A percentile compares a stretch with the other conserved stretches of the same genome.
phyloP scores from a whole-genome alignment of 2,113 vertebrate genomes.

The Syngnathus typhle region DNA sequence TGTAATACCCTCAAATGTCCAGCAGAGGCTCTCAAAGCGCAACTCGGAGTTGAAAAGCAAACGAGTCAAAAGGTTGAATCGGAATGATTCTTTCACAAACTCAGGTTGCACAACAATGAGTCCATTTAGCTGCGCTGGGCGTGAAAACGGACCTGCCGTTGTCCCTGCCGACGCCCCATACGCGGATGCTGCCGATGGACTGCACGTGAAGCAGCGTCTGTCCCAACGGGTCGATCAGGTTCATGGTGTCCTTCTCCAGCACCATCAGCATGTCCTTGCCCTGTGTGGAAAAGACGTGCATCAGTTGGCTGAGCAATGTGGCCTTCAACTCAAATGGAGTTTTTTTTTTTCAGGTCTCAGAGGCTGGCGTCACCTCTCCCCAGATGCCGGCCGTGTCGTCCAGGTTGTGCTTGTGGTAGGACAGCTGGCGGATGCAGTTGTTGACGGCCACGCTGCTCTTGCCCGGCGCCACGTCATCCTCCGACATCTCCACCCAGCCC shows the following conservation, averaged over 20 bases:
- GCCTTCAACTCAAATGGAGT: background rate
- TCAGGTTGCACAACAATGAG: too few relatives aligned
- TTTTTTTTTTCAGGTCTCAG: too few relatives aligned
- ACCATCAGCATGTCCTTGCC: conserved; percentile 86
- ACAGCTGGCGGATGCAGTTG: conserved; percentile 91
- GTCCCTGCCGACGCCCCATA: conserved; percentile 91
- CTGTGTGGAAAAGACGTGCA: conserved; percentile 49
- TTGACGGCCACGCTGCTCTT: conserved; percentile 87
- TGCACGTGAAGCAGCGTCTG: conserved; percentile 83
- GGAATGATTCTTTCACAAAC: too few relatives aligned
- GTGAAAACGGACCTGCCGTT: conserved; percentile 79
- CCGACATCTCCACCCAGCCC: conserved; percentile 93
- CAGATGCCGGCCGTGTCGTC: conserved; percentile 78
- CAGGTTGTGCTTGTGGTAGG: conserved; percentile 83
- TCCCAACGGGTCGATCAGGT: conserved; percentile 80
- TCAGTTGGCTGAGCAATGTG: too few relatives aligned
- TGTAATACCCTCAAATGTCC: conserved; percentile 26
- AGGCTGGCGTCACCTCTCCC: conserved; percentile 74
- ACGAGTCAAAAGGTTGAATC: too few relatives aligned
- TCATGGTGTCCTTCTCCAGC: conserved; percentile 82
- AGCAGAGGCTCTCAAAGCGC: conserved; percentile 51
- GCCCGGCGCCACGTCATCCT: conserved; percentile 87
- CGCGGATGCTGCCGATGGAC: conserved; percentile 85
- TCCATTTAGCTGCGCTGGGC: too few relatives aligned
- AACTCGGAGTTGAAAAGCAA: background rate